Conservation (phyloP, 2,797 vertebrate species). For the Tapirus indicus region DNA sequence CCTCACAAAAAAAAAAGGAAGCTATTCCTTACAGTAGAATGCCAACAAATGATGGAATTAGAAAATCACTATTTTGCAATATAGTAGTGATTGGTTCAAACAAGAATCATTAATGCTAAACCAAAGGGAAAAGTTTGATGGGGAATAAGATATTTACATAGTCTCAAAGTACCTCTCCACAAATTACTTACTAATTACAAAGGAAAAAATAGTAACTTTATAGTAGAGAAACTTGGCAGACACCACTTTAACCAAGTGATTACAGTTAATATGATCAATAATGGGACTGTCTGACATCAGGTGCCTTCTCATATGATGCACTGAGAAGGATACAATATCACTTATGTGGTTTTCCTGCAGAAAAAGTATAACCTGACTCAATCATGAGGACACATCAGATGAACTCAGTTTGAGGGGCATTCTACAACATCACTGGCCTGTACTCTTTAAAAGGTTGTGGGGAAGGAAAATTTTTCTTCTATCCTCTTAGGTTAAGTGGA, state of each 20-base stretch:
- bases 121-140: not conserved
- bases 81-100: not conserved
- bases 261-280: not conserved
- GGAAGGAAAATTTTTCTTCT: not conserved
- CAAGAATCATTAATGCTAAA: not conserved
- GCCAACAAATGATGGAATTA: not conserved
- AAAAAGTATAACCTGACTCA: not conserved
- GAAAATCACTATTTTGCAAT: constrained; percentile 27
- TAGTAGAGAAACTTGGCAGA: not conserved
- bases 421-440: not conserved
- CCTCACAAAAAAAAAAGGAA: not conserved
- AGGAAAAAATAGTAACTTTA: not conserved
- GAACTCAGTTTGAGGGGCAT: not conserved
- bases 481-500: not conserved
- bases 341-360: not conserved
- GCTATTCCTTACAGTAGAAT: not conserved
- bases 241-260: not conserved
- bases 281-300: not conserved
- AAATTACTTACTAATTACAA: not conserved
- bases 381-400: not conserved
- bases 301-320: not conserved
- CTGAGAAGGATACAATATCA: not conserved
- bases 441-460: not conserved
- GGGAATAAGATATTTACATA: not conserved
- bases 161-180: not conserved